Conservation (phyloP, 2,797 vertebrate species). For the Aselliscus stoliczkanus region DNA sequence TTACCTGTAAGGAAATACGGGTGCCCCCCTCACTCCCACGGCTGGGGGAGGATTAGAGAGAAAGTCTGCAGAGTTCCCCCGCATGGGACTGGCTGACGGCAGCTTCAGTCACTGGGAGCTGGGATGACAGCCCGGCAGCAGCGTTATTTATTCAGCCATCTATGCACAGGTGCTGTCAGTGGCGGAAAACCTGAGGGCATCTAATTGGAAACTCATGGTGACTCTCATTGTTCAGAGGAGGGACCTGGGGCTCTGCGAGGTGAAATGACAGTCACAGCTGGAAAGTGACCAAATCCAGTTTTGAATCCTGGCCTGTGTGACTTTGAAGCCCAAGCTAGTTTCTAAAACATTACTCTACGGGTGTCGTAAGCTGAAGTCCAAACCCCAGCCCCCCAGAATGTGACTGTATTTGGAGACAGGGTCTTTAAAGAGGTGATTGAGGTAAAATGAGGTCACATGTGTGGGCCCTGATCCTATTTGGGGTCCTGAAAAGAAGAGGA, state of each 20-base stretch:
- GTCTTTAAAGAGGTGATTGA: not conserved
- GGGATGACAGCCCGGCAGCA: accelerated
- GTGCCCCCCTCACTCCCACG: not conserved
- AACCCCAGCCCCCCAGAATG: not conserved
- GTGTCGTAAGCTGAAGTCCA: not conserved
- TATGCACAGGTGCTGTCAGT: accelerated
- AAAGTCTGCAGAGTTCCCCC: accelerated
- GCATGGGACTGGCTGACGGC: not conserved
- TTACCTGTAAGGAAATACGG: not conserved
- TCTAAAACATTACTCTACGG: not conserved
- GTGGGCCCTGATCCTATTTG: not conserved
- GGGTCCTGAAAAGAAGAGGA: not conserved
- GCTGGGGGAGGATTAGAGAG: not conserved
- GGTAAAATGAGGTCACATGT: not conserved
- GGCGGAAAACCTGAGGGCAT: not conserved
- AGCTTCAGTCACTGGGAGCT: accelerated
- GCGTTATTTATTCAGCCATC: accelerated
- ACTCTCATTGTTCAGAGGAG: not conserved
- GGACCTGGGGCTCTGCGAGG: not conserved
- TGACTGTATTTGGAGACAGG: not conserved
- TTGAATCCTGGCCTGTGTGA: not conserved
- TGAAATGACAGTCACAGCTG: not conserved
- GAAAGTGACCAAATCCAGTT: not conserved
- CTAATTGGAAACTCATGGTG: accelerated
- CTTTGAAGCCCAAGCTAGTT: not conserved